phyloP scores from a whole-genome alignment of 2,113 vertebrate genomes.

The Oryctolagus cuniculus region DNA sequence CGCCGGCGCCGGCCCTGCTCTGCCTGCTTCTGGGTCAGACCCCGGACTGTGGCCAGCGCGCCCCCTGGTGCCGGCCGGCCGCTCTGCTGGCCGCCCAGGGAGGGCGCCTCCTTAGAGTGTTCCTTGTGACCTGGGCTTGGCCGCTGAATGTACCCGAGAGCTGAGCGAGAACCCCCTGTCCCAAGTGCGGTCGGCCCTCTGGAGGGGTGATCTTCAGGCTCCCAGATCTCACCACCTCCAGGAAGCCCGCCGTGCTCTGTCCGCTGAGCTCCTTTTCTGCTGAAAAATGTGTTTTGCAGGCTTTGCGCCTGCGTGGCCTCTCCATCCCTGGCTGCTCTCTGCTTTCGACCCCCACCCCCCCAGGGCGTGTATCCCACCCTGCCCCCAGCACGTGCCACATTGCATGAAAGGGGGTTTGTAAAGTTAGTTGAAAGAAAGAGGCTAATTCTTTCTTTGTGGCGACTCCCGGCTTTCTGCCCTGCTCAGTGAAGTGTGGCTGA shows the following conservation, averaged over 20 bases:
- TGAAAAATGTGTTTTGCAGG: too few relatives aligned
- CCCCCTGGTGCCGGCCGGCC: too few relatives aligned
- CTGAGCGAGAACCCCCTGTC: too few relatives aligned
- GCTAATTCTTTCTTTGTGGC: background rate
- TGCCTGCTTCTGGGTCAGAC: too few relatives aligned
- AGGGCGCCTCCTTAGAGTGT: background rate
- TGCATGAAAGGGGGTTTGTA: background rate
- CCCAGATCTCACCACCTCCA: background rate
- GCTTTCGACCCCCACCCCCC: background rate
- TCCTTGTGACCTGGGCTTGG: slow-evolving; percentile 40
- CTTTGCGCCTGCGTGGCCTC: too few relatives aligned
- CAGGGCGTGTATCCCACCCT: too few relatives aligned
- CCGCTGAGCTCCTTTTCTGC: background rate
- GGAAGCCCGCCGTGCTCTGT: background rate
- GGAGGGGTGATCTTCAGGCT: background rate
- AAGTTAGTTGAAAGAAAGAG: slow-evolving; percentile 31
- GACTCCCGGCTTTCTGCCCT: background rate
- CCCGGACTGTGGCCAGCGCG: too few relatives aligned
- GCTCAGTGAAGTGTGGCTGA: background rate
- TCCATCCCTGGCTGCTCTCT: background rate
- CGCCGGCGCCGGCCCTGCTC: too few relatives aligned
- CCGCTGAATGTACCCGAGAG: background rate
- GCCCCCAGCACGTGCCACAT: background rate
- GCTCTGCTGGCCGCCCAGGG: too few relatives aligned
- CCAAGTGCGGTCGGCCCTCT: too few relatives aligned